phyloP scores from a whole-genome alignment of 2,797 vertebrate genomes.

The Phylloscopus collybita region DNA sequence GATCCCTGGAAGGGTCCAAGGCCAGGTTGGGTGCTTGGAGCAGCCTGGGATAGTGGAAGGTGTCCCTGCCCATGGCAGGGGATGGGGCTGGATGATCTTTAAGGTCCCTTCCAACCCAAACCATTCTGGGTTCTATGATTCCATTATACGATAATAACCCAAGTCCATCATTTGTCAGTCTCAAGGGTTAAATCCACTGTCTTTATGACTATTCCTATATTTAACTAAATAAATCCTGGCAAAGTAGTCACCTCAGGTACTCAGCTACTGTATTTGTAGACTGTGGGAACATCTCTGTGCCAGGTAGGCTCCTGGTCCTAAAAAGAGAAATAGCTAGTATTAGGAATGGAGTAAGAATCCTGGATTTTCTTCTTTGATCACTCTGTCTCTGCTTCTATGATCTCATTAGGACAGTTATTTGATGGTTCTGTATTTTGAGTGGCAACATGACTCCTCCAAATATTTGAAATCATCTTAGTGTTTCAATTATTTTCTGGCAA shows the following conservation, averaged over 20 bases:
- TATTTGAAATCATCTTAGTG: constrained; percentile 9
- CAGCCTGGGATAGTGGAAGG: background rate
- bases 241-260: background rate
- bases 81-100: background rate
- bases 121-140: background rate
- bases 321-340: background rate
- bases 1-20: background rate
- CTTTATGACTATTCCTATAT: background rate
- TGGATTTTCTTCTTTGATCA: constrained; percentile 26
- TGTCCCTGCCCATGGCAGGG: background rate
- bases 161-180: background rate
- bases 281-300: background rate
- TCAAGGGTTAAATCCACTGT: background rate
- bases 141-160: background rate
- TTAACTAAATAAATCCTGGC: background rate
- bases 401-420: background rate
- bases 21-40: background rate
- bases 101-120: background rate
- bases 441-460: constrained; percentile 7
- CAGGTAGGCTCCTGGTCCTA: background rate
- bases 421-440: constrained; percentile 23
- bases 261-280: background rate
- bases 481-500: constrained; percentile 24
- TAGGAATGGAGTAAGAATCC: background rate
- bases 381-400: background rate